Evolutionary conservation across 2,888 invertebrate genomes (phyloP).

Genomic region (Eumerus sabulonum): DNA sequence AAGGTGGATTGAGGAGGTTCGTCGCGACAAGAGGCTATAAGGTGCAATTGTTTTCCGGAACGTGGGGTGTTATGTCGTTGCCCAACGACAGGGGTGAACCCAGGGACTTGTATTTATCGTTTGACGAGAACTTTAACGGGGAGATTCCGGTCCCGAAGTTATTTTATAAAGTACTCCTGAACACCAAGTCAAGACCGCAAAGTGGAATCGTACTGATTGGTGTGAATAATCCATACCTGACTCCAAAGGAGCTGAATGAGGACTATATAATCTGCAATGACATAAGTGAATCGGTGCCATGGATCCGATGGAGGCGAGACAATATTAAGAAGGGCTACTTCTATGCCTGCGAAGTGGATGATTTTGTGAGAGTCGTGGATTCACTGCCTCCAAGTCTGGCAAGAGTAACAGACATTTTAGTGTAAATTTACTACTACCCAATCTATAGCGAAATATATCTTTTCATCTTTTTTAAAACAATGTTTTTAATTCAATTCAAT

Average conservation of each 20-base stretch:
- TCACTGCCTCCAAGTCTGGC: constrained; percentile 70
- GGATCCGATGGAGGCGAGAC: constrained; percentile 73
- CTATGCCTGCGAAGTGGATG: constrained; percentile 74
- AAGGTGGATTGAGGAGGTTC: constrained; percentile 79
- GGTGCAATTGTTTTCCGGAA: constrained; percentile 81
- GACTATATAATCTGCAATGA: constrained; percentile 74
- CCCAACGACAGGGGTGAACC: constrained; percentile 77
- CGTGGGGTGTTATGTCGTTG: constrained; percentile 80
- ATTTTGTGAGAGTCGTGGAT: constrained; percentile 71
- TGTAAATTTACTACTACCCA: neutral
- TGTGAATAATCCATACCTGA: constrained; percentile 76
- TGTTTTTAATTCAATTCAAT: no score
- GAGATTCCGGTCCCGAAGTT: constrained; percentile 80
- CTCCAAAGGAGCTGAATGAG: constrained; percentile 70
- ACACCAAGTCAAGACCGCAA: constrained; percentile 73
- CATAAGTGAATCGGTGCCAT: constrained; percentile 72
- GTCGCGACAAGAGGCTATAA: constrained; percentile 74
- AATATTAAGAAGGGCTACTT: constrained; percentile 72
- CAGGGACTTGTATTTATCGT: constrained; percentile 75
- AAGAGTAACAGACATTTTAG: constrained; percentile 33
- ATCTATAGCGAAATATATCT: no score
- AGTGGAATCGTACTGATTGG: constrained; percentile 81
- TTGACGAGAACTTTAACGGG: constrained; percentile 73
- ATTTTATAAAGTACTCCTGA: constrained; percentile 81
- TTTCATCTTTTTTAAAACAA: no score